Evolutionary conservation across 2,797 vertebrate species (phyloP), one percentile per base, ranked within the genome.

Genomic region (Oophaga sylvatica): DNA sequence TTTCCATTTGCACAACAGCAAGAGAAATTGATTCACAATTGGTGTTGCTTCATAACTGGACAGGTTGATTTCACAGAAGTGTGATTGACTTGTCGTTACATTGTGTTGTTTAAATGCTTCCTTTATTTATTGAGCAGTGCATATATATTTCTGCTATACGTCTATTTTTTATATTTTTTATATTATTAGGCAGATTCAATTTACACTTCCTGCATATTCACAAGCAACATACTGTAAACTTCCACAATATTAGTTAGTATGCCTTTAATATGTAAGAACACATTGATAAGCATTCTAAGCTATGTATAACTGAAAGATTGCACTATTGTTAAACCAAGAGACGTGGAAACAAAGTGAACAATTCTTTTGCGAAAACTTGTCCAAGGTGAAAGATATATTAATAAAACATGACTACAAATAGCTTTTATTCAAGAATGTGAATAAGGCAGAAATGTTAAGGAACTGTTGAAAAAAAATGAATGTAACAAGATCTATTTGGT

Each of bases 301-400:
- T 29, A 6, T 57, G n/a, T 53, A 7, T 26, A 53, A 56, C 20
- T 6, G 73, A 5, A n/a, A n/a, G 10, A 11, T 26, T 56, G 45
- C 26, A 8, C 22, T 76, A 53, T 78, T 78, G 22, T 78, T 78
- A 57, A 53, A 20, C 13, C 13, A 78, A 57, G 48, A 35, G 48
- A 78, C 3, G 12, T 7, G 15, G 11, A 26, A 59, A 57, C 45
- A 78, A 57, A 57, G 76, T 57, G 9, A 17, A 78, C 0, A 12
- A 57, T 12, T 56, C n/a, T 78, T 56, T 56, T 57, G 22, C 29
- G 17, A 63, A 62, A 22, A 62, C 16, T 11, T 80, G 78, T 26
- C 78, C 29, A 80, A 62, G 78, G 57, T 63, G 62, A 41, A 62
- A 80, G 78, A 80, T 63, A 53, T 62, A 41, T 62, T 59, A 12